Conservation (phyloP, 2,888 invertebrate genomes). For the Galeruca laticollis region DNA sequence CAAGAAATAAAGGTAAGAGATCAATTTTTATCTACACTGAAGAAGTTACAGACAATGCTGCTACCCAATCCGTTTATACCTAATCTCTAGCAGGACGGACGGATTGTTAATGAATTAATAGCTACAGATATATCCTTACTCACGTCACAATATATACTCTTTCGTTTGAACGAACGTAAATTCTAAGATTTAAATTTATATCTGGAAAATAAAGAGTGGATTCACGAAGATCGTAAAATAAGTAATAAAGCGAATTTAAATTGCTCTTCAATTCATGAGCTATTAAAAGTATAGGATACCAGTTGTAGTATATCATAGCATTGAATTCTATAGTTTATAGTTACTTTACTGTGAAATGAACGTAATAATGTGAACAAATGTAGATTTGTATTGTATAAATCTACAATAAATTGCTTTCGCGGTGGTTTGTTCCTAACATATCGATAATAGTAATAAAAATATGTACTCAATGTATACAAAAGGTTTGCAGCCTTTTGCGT, state of each 20-base stretch:
- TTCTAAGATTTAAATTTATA: constrained; percentile 20
- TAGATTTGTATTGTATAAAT: not conserved
- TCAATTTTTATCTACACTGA: too few relatives aligned
- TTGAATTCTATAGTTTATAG: not conserved
- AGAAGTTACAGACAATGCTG: too few relatives aligned
- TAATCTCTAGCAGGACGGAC: too few relatives aligned
- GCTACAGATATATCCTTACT: not conserved
- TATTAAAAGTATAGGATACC: constrained; percentile 20
- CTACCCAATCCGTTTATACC: too few relatives aligned
- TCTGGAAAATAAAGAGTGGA: constrained; percentile 17
- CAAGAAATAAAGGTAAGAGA: too few relatives aligned
- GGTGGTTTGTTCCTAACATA: not conserved
- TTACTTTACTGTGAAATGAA: not conserved
- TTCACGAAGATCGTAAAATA: constrained; percentile 28
- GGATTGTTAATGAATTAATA: too few relatives aligned
- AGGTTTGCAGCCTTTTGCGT: too few relatives aligned
- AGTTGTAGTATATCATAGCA: not conserved
- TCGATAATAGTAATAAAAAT: too few relatives aligned
- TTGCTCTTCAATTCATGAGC: constrained; percentile 24
- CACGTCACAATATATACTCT: not conserved
- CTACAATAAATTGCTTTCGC: not conserved
- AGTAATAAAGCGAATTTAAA: constrained; percentile 26
- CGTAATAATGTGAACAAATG: not conserved
- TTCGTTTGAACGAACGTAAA: too few relatives aligned
- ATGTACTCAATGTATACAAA: too few relatives aligned